phyloP scores from a whole-genome alignment of 2,113 vertebrate species.

The Tyrannus savana region DNA sequence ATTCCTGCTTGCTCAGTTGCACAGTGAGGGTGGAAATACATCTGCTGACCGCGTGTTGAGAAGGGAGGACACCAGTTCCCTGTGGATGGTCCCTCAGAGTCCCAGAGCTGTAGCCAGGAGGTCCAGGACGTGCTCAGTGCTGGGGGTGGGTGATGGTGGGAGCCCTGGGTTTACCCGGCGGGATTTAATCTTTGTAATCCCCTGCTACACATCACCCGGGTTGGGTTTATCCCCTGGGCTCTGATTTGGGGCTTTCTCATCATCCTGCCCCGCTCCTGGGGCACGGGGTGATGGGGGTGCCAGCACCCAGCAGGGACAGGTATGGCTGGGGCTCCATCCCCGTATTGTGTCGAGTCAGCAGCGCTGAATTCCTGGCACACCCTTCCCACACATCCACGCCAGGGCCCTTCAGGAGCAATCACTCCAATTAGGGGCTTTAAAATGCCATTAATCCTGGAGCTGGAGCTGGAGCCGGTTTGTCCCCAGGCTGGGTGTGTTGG shows the following conservation, averaged over 20 bases:
- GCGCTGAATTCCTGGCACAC: fast-evolving
- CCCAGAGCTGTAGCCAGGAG: background rate
- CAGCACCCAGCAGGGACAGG: fast-evolving
- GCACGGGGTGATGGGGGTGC: background rate
- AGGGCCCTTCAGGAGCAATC: background rate
- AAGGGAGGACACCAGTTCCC: background rate
- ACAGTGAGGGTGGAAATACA: background rate
- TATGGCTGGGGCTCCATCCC: background rate
- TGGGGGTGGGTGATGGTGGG: background rate
- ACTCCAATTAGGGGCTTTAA: conserved; percentile 4
- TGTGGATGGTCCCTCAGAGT: background rate
- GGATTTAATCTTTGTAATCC: conserved; percentile 25
- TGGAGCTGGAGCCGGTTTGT: background rate
- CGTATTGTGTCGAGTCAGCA: fast-evolving
- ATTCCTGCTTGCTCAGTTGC: background rate
- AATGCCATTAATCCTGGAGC: background rate
- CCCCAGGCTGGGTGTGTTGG: fast-evolving
- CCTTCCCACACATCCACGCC: background rate
- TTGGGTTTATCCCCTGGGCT: background rate
- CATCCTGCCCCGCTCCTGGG: background rate
- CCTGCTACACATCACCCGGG: background rate
- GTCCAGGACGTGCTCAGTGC: fast-evolving
- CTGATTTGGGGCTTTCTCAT: background rate
- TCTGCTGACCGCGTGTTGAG: fast-evolving
- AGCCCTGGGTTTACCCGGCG: background rate